These are phyloP conservation scores for Myxocyprinus asiaticus DNA, from an alignment of 2,113 vertebrate species.

Conservation along the genomic window DNA sequence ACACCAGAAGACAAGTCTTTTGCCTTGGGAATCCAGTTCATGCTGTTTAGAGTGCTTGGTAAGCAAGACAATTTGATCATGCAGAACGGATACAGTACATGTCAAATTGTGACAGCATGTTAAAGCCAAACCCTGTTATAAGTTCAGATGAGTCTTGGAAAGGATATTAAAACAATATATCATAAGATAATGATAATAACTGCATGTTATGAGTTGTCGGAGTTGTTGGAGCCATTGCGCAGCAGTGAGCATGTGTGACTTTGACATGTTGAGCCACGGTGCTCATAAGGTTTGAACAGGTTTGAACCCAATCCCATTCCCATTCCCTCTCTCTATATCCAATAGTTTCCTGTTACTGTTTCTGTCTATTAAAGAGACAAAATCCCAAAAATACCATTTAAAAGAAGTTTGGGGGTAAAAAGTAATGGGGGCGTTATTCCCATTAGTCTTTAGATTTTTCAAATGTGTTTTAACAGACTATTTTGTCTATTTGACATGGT, in stretches of 20 bases:
- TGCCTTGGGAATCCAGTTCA: conserved; percentile 90
- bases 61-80: conserved; percentile 53
- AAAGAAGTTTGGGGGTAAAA: too few species aligned
- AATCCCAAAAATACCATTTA: too few species aligned
- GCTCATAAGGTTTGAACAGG: too few species aligned
- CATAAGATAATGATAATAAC: background rate
- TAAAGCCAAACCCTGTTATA: background rate
- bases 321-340: too few species aligned
- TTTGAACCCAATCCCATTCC: too few species aligned
- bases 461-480: background rate
- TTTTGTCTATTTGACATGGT: background rate
- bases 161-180: background rate
- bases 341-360: too few species aligned
- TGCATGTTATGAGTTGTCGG: background rate
- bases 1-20: conserved; percentile 86
- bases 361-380: too few species aligned
- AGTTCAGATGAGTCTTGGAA: background rate
- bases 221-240: too few species aligned
- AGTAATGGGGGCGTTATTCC: too few species aligned
- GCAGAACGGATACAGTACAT: background rate
- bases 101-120: background rate
- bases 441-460: too few species aligned
- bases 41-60: conserved; percentile 91
- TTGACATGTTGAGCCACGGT: too few species aligned
- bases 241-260: too few species aligned